Evolutionary conservation across 2,888 invertebrate species (phyloP).

Genomic region (Morinoia aosen): DNA sequence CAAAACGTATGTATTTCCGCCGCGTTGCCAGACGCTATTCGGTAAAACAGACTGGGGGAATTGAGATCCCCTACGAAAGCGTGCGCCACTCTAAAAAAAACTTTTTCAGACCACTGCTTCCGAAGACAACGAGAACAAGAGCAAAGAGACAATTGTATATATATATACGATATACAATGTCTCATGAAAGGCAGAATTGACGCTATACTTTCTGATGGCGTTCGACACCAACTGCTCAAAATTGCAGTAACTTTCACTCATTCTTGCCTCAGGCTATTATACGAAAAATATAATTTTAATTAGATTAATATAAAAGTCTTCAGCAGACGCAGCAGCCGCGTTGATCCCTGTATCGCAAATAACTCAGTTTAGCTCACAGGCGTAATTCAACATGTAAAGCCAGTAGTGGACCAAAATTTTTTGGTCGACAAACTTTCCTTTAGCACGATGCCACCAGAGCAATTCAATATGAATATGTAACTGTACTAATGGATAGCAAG

Average conservation of each 20-base stretch:
- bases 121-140: neutral
- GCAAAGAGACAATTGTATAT: neutral
- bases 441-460: neutral
- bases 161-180: neutral
- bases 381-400: neutral
- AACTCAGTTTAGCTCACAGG: neutral
- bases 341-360: neutral
- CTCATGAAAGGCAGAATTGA: neutral
- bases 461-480: neutral
- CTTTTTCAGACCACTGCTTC: neutral
- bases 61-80: neutral
- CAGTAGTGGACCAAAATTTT: neutral
- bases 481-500: neutral
- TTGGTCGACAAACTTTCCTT: neutral
- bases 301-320: neutral
- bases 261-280: neutral
- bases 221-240: neutral
- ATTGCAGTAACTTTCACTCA: neutral
- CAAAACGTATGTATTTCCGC: neutral
- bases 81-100: neutral
- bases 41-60: neutral
- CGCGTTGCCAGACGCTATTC: neutral
- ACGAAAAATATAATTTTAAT: neutral
- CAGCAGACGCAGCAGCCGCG: neutral
- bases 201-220: neutral